Conservation (phyloP, 2,797 vertebrate genomes). For the Lepilemur ruficaudatus region DNA sequence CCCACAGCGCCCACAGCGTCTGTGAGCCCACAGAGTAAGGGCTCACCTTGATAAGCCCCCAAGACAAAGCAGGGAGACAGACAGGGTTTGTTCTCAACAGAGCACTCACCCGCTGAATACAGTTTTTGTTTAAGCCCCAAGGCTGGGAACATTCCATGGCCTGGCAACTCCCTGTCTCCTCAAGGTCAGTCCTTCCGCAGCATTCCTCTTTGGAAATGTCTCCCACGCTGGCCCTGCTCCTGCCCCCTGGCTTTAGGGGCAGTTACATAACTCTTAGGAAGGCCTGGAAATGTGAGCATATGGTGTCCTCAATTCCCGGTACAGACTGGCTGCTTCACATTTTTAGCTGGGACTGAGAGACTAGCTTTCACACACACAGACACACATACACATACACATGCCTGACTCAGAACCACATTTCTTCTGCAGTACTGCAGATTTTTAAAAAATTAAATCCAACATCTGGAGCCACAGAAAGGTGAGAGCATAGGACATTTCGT, state of each 20-base stretch:
- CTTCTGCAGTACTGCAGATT: neutral
- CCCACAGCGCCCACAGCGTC: neutral
- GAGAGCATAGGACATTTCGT: neutral
- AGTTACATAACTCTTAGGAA: slow-evolving; percentile 65
- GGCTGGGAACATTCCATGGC: slow-evolving; percentile 55
- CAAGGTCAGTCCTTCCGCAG: slow-evolving; percentile 66
- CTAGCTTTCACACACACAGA: slow-evolving; percentile 12
- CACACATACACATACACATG: neutral
- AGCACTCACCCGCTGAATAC: slow-evolving; percentile 47
- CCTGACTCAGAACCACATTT: slow-evolving; percentile 10
- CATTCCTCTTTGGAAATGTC: slow-evolving; percentile 47
- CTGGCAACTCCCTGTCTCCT: neutral
- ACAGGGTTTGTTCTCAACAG: slow-evolving; percentile 42
- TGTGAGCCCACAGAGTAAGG: neutral
- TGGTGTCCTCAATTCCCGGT: slow-evolving; percentile 58
- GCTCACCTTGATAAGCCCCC: slow-evolving; percentile 73
- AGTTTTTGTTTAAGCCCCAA: slow-evolving; percentile 54
- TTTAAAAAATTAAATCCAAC: neutral
- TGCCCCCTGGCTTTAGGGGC: slow-evolving; percentile 54
- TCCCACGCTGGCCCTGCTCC: slow-evolving; percentile 61
- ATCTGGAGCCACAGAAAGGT: neutral
- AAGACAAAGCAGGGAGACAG: slow-evolving; percentile 54
- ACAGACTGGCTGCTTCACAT: slow-evolving; percentile 39
- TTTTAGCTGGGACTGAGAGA: slow-evolving; percentile 63
- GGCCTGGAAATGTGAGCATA: slow-evolving; percentile 67